phyloP scores from a whole-genome alignment of 2,888 invertebrate genomes.

The Nephrotoma flavescens region DNA sequence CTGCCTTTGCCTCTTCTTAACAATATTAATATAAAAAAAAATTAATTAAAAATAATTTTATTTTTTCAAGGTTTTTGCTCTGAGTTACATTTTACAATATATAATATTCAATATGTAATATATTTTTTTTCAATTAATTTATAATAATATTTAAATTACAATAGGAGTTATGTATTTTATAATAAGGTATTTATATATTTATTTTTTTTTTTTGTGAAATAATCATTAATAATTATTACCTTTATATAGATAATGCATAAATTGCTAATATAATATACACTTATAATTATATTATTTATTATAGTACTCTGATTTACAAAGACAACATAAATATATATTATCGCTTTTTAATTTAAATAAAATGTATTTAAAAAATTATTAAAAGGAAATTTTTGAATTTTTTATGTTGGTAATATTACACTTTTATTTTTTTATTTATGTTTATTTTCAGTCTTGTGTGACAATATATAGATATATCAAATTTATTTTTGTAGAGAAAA shows the following conservation, averaged over 20 bases:
- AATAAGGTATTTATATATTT: background rate
- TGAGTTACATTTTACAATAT: background rate
- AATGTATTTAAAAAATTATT: background rate
- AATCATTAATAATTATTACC: background rate
- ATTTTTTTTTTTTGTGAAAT: background rate
- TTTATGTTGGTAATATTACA: background rate
- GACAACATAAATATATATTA: background rate
- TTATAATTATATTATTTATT: background rate
- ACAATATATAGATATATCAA: background rate
- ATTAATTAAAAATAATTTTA: background rate
- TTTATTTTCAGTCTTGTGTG: background rate
- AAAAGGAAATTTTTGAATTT: background rate
- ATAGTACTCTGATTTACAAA: background rate
- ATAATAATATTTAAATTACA: background rate
- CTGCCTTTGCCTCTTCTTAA: background rate
- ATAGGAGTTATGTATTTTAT: background rate
- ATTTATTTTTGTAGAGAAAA: background rate
- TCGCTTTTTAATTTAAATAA: background rate
- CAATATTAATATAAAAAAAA: background rate
- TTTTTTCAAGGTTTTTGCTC: background rate
- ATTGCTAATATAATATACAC: background rate
- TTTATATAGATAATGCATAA: background rate
- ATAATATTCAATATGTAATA: background rate
- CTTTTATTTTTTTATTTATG: background rate
- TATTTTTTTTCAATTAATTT: background rate